Evolutionary conservation across 2,888 invertebrate genomes (phyloP).

Genomic region (Thera obeliscata): DNA sequence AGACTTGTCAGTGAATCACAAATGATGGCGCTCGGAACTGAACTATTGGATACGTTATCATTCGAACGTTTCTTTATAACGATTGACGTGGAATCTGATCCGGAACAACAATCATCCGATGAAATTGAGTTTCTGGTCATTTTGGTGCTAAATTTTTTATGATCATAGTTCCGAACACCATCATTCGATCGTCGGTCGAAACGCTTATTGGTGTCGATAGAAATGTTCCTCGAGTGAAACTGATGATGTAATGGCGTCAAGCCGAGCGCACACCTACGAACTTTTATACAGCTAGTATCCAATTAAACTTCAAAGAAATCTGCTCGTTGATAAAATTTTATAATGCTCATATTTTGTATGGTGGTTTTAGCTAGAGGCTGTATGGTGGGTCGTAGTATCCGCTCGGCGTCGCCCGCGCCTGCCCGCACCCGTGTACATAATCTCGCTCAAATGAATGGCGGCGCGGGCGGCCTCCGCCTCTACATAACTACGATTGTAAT

Average conservation of each 20-base stretch:
- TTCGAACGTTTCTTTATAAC: conserved; percentile 29
- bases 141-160: conserved; percentile 44
- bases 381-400: conserved; percentile 16
- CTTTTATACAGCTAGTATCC: conserved; percentile 15
- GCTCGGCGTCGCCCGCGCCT: conserved; percentile 9
- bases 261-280: conserved; percentile 19
- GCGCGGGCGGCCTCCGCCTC: conserved; percentile 57
- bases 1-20: conserved; percentile 29
- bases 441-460: conserved; percentile 55
- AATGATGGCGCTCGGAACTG: conserved; percentile 40
- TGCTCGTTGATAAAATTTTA: conserved; percentile 16
- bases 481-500: conserved; percentile 76
- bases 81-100: conserved; percentile 28
- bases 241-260: conserved; percentile 22
- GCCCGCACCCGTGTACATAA: conserved; percentile 59
- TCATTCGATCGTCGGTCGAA: conserved; percentile 37
- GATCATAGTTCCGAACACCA: conserved; percentile 38
- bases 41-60: conserved; percentile 30
- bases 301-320: conserved; percentile 14
- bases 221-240: conserved; percentile 39
- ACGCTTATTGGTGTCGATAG: conserved; percentile 33
- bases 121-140: conserved; percentile 42
- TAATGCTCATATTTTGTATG: conserved; percentile 27
- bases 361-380: conserved; percentile 19
- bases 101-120: conserved; percentile 34